Base-by-base conservation (phyloP, 2,797 vertebrate species). In the Fringilla coelebs region DNA sequence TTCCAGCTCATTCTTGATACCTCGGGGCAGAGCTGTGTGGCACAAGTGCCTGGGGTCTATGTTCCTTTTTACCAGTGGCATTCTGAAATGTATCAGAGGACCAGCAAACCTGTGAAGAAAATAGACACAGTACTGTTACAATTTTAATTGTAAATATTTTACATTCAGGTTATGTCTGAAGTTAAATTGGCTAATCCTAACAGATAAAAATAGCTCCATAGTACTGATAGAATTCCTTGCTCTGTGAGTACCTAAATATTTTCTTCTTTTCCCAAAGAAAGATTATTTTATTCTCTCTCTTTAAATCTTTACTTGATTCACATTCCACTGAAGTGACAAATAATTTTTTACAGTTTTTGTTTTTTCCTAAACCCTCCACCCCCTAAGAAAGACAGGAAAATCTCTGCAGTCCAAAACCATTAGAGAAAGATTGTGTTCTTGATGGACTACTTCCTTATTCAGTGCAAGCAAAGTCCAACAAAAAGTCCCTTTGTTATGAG, bases 21-120 rank as follows among this genome's bases (percentile, higher is more conserved):
- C 98, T 95, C 99, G 98, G 67, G 99, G 99, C 95, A 99, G 98
- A 85, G 98, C 99, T 77, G 99, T 99, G 97, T 99, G 99, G 98
- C 99, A 99, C 98, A 99, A 97, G 97, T 99, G 99, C 98, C 99
- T 97, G 72, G 99, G 99, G 95, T 99, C 99, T 43, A 99, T 99
- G 97, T 99, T 99, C 96, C 99, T 98, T 98, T 99, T 99, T 90
- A 99, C 99, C 97, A 99, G 96, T 0, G 99, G 99, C 99, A 99
- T 99, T 97, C 96, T 99, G 98, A 96, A 96, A 95, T 94, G 95
- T 93, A 96, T 96, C 94, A 97, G 73, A 93, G 82, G 93, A 93
- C 93, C 89, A 84, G 91, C 88, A 97, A 80, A 97, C 96, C 98
- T 97, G 94, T 29, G 75, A 94, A 75, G 54, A 94, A 89, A 94